phyloP scores from a whole-genome alignment of 2,888 invertebrate genomes.

The Drosophila pegasa region DNA sequence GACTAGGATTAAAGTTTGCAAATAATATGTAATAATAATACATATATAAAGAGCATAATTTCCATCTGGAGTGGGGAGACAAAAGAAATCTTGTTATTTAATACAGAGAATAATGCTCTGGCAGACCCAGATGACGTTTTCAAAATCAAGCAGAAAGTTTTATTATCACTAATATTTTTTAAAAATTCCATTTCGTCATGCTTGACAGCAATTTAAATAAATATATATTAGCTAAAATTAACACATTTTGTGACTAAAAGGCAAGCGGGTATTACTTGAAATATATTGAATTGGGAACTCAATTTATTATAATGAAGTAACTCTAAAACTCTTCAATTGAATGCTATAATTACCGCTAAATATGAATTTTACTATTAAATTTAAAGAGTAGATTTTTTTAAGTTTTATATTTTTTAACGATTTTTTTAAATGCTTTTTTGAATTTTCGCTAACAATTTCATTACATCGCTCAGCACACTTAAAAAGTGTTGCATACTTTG shows the following conservation, averaged over 20 bases:
- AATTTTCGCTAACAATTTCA: no score
- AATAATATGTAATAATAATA: not conserved
- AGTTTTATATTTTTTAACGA: no score
- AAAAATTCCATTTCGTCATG: not conserved
- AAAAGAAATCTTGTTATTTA: not conserved
- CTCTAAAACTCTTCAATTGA: no score
- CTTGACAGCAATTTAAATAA: not conserved
- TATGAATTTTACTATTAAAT: no score
- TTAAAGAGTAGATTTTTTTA: no score
- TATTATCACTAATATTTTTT: not conserved
- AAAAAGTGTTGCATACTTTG: not conserved
- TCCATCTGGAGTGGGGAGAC: not conserved
- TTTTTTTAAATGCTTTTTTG: no score
- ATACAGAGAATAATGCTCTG: not conserved
- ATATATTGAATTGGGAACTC: no score
- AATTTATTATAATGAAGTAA: no score
- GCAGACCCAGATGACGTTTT: not conserved
- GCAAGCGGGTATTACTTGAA: not conserved
- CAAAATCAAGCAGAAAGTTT: not conserved
- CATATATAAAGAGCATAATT: not conserved
- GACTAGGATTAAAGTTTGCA: conserved; percentile 14
- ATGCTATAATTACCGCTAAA: no score
- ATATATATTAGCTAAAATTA: not conserved
- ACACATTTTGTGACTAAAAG: not conserved
- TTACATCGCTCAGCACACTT: no score